A percentile compares a stretch with the other conserved stretches of the same genome.
phyloP scores from a whole-genome alignment of 1,140 invertebrate genomes.

The Atta colombica region DNA sequence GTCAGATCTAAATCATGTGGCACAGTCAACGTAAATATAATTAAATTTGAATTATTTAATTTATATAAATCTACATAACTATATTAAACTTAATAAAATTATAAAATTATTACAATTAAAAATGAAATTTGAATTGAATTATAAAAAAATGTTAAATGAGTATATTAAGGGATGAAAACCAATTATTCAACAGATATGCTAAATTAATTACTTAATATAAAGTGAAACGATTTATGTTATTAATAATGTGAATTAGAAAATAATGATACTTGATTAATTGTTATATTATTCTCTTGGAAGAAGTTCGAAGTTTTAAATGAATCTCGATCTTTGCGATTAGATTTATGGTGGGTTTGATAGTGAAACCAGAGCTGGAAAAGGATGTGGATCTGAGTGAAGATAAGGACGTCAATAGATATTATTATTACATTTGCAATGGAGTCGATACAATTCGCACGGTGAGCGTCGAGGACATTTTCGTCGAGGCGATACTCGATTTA shows the following conservation, averaged over 20 bases:
- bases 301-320: not conserved
- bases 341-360: slow-evolving; percentile 92
- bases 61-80: not conserved
- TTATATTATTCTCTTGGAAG: not conserved
- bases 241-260: slow-evolving; percentile 72
- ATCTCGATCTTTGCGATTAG: slow-evolving; percentile 69
- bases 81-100: slow-evolving; percentile 1
- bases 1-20: not conserved
- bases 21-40: no score
- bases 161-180: not conserved
- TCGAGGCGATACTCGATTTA: slow-evolving; percentile 86
- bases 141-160: not conserved
- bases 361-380: slow-evolving; percentile 83
- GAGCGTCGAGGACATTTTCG: slow-evolving; percentile 89
- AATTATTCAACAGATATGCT: not conserved
- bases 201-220: not conserved
- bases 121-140: not conserved
- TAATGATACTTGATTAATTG: not conserved
- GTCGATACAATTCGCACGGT: slow-evolving; percentile 95
- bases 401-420: slow-evolving; percentile 92
- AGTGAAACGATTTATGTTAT: not conserved
- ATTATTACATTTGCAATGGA: slow-evolving; percentile 96
- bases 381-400: slow-evolving; percentile 85
- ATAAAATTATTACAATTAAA: not conserved
- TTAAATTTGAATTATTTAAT: no score